Conservation (phyloP, 2,888 invertebrate species). For the Lasioglossum vierecki region DNA sequence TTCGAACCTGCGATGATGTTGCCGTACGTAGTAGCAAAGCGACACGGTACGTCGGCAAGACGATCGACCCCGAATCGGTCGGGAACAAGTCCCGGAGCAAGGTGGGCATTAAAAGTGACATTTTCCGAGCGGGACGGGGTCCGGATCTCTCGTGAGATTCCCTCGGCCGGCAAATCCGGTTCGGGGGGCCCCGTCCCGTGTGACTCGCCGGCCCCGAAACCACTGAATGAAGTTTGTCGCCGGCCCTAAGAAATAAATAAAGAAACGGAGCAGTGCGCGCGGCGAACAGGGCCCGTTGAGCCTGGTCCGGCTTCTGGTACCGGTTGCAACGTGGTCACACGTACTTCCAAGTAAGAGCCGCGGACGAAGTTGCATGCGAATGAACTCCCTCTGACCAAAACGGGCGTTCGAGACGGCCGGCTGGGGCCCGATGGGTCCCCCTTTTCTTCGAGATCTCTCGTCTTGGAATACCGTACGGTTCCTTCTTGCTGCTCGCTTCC, state of each 20-base stretch:
- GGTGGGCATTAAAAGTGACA: background rate
- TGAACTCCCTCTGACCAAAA: constrained; percentile 77
- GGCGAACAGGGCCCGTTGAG: constrained; percentile 31
- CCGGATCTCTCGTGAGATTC: constrained; percentile 16
- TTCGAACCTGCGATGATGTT: background rate
- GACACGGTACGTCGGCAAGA: background rate
- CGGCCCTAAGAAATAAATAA: constrained; percentile 48
- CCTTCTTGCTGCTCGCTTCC: constrained; percentile 72
- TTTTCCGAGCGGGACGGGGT: constrained; percentile 3
- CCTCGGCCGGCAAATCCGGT: constrained; percentile 1
- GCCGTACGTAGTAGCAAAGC: background rate
- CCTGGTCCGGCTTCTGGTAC: constrained; percentile 67
- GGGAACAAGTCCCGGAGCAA: constrained; percentile 15
- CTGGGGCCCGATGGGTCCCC: constrained; percentile 67
- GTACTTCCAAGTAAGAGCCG: constrained; percentile 76
- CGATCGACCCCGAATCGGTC: constrained; percentile 4
- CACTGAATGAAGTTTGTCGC: constrained; percentile 56
- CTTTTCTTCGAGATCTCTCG: constrained; percentile 70
- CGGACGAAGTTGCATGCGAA: constrained; percentile 77
- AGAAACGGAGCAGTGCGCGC: constrained; percentile 29
- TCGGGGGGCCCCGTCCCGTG: constrained; percentile 2
- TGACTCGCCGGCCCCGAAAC: constrained; percentile 46
- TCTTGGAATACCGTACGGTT: constrained; percentile 72
- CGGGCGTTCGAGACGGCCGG: constrained; percentile 72
- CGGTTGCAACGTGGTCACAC: constrained; percentile 71